phyloP scores from a whole-genome alignment of 1,140 invertebrate genomes.

The Bicyclus anynana region DNA sequence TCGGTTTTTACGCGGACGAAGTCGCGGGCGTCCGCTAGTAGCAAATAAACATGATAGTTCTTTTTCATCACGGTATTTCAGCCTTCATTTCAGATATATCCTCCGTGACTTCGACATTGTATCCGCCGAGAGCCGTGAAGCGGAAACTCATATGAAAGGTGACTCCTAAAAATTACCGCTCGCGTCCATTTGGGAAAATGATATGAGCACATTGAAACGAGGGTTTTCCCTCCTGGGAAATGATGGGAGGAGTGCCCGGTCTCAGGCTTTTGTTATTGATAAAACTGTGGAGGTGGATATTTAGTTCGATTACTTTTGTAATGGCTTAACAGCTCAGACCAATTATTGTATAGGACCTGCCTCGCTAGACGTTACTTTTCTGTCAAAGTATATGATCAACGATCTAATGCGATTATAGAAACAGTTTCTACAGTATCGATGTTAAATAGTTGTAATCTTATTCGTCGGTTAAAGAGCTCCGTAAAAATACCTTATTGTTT shows the following conservation, averaged over 20 bases:
- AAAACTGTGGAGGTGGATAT: neutral
- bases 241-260: neutral
- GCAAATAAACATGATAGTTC: neutral
- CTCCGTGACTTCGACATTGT: neutral
- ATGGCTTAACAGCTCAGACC: no score
- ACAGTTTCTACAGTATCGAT: no score
- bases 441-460: no score
- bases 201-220: slow-evolving; percentile 10
- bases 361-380: no score
- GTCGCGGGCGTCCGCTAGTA: no score
- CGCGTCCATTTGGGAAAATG: slow-evolving; percentile 9
- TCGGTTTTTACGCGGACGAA: no score
- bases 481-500: no score
- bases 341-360: no score
- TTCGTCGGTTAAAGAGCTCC: no score
- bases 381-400: no score
- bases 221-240: neutral
- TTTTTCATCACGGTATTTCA: neutral
- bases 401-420: no score
- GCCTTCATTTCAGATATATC: neutral
- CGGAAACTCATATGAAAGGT: slow-evolving; percentile 8
- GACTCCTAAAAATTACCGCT: slow-evolving; percentile 10
- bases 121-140: neutral
- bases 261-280: slow-evolving; percentile 7
- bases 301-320: neutral